Conservation (phyloP, 2,113 vertebrate species). For the Carassius gibelio region DNA sequence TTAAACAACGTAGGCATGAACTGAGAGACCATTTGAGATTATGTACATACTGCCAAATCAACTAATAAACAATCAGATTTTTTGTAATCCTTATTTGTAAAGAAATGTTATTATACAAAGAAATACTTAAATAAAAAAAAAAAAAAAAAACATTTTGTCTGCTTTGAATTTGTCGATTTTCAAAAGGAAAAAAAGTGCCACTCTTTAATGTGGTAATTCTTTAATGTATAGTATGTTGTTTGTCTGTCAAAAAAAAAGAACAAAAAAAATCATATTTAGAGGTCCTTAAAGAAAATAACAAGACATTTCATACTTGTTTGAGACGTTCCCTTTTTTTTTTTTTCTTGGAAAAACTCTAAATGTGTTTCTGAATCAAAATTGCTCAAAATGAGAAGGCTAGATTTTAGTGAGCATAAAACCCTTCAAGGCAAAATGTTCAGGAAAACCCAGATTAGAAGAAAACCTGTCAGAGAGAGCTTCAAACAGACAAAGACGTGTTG, state of each 20-base stretch:
- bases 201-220: background rate
- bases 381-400: background rate
- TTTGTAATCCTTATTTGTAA: no score
- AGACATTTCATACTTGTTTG: background rate
- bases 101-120: no score
- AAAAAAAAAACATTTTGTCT: no score
- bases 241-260: no score
- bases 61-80: no score
- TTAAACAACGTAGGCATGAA: background rate
- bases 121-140: no score
- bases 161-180: no score
- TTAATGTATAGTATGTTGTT: background rate
- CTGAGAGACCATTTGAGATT: background rate
- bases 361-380: background rate
- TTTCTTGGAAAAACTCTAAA: background rate
- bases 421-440: background rate
- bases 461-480: background rate
- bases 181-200: background rate
- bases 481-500: background rate
- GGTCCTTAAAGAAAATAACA: background rate
- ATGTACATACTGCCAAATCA: no score
- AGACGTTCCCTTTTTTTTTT: background rate
- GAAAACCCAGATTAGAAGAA: background rate
- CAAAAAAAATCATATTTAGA: background rate
- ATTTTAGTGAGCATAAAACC: background rate